Evolutionary conservation across 2,113 vertebrate species (phyloP).

Genomic region (Gasterosteus aculeatus): DNA sequence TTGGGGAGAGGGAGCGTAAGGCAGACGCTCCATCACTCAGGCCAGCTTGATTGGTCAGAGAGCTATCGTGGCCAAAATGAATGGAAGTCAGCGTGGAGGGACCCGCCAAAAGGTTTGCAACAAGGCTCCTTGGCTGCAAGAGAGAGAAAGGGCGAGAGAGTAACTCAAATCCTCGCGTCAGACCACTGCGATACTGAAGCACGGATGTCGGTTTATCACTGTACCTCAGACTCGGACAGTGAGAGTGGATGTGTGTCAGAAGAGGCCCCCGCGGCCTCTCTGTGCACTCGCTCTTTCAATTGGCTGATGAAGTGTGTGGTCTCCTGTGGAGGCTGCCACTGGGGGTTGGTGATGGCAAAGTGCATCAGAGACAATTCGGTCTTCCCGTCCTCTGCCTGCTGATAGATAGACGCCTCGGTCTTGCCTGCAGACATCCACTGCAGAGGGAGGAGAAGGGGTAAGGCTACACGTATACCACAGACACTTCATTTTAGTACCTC

Average conservation of each 20-base stretch:
- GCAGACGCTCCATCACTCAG: conserved; percentile 85
- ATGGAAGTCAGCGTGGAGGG: conserved; percentile 85
- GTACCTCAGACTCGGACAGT: conserved; percentile 90
- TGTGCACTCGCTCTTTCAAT: conserved; percentile 94
- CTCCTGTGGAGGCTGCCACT: conserved; percentile 95
- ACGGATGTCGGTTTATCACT: background rate
- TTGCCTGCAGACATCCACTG: conserved; percentile 97
- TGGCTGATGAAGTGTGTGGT: conserved; percentile 97
- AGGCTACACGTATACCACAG: background rate
- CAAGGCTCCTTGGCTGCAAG: conserved; percentile 91
- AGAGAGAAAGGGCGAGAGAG: conserved; percentile 4
- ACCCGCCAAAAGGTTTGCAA: conserved; percentile 89
- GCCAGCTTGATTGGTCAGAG: conserved; percentile 82
- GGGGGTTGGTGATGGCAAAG: conserved; percentile 98
- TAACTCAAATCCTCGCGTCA: background rate
- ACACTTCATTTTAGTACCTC: background rate
- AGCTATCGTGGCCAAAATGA: conserved; percentile 85
- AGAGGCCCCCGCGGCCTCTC: conserved; percentile 84
- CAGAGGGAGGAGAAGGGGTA: background rate
- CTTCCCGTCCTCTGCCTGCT: conserved; percentile 97
- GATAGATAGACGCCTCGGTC: conserved; percentile 97
- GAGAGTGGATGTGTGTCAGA: conserved; percentile 87
- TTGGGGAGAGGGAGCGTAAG: conserved; percentile 90
- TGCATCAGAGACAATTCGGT: conserved; percentile 98
- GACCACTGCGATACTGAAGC: background rate